These are phyloP conservation scores for Lepilemur septentrionalis DNA, from an alignment of 2,797 vertebrate species.

Conservation along the genomic window DNA sequence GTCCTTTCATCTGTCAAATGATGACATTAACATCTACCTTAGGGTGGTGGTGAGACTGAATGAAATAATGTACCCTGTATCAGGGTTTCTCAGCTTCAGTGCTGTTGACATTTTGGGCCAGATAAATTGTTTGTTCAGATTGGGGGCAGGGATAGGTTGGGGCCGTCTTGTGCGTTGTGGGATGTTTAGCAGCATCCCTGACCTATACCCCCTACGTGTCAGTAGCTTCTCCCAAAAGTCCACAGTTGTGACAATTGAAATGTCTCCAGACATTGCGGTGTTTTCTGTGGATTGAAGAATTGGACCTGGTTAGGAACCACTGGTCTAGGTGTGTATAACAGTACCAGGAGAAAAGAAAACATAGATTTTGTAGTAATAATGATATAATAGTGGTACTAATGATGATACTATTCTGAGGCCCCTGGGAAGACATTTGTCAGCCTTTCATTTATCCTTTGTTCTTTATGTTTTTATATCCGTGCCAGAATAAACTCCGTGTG, in stretches of 20 bases:
- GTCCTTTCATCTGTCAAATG: not conserved
- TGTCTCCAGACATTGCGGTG: not conserved
- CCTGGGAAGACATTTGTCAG: not conserved
- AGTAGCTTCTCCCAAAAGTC: not conserved
- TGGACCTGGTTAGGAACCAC: not conserved
- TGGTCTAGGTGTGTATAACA: not conserved
- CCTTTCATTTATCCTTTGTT: not conserved
- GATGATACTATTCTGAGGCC: not conserved
- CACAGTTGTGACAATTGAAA: not conserved
- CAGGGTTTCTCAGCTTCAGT: not conserved
- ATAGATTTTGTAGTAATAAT: not conserved
- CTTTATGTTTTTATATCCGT: not conserved
- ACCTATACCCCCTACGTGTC: not conserved
- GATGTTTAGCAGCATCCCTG: not conserved
- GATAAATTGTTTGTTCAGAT: not conserved
- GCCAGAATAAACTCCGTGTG: not conserved
- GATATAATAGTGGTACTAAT: not conserved
- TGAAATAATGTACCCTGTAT: not conserved
- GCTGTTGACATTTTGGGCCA: not conserved
- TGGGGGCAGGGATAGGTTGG: not conserved
- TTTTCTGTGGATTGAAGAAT: not conserved
- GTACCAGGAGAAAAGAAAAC: not conserved
- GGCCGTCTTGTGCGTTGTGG: not conserved
- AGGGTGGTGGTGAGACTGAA: not conserved
- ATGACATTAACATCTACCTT: not conserved